phyloP scores from a whole-genome alignment of 2,797 vertebrate genomes.

The Rhodeus uyekii region DNA sequence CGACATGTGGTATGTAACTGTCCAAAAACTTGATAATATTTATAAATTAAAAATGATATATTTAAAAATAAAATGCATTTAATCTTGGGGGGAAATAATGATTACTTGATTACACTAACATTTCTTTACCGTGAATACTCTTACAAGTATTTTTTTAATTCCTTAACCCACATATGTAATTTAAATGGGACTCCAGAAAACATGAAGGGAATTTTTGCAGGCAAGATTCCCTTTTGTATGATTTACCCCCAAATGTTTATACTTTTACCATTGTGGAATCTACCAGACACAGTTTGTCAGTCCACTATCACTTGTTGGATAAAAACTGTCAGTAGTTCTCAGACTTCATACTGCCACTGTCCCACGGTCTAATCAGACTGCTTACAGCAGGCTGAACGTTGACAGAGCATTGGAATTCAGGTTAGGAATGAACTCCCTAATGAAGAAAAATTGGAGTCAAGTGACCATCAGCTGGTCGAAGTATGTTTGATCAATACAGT shows the following conservation, averaged over 20 bases:
- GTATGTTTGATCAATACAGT: conserved; percentile 83
- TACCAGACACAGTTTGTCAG: not conserved
- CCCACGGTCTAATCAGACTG: conserved; percentile 20
- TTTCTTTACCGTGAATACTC: not conserved
- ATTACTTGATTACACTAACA: not conserved
- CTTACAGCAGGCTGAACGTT: conserved; percentile 13
- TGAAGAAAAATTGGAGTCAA: conserved; percentile 84
- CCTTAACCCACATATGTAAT: not conserved
- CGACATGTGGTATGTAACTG: not conserved
- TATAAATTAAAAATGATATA: not conserved
- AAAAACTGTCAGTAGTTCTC: not conserved
- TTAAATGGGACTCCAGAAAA: not conserved
- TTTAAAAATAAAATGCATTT: not conserved
- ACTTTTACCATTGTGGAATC: not conserved
- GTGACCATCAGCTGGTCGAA: conserved; percentile 88
- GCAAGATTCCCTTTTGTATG: not conserved
- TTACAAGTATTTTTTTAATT: not conserved
- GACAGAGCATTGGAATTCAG: conserved; percentile 44
- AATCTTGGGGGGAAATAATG: not conserved
- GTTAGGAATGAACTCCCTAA: conserved; percentile 71
- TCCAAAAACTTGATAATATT: not conserved
- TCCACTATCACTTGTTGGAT: not conserved
- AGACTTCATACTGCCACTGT: not conserved
- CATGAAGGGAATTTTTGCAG: not conserved
- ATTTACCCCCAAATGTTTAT: not conserved